A percentile compares a stretch with the other conserved stretches of the same genome.
phyloP scores from a whole-genome alignment of 2,888 invertebrate genomes.

The Stictocephala bisonia region DNA sequence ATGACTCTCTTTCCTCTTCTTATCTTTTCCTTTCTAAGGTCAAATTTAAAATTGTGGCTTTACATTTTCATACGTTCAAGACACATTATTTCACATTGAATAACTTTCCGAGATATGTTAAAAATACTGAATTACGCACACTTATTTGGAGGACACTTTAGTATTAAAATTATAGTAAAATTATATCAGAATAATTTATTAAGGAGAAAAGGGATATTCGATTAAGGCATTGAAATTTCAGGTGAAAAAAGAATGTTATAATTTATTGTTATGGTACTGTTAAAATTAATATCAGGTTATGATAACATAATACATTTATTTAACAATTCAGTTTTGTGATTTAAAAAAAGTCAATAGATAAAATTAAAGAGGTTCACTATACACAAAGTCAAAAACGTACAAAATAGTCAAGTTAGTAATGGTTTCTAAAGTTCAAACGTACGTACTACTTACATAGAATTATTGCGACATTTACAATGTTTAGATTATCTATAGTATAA shows the following conservation, averaged over 20 bases:
- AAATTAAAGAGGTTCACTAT: conserved; percentile 32
- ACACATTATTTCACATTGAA: no score
- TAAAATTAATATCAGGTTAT: conserved; percentile 15
- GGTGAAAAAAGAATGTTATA: conserved; percentile 32
- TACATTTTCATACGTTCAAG: no score
- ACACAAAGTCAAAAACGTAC: conserved; percentile 35
- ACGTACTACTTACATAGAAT: conserved; percentile 31
- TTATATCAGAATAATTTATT: no score
- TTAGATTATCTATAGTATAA: conserved; percentile 33
- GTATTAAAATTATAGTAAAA: no score
- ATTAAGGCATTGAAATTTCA: no score
- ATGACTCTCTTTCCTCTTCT: no score
- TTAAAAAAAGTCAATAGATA: conserved; percentile 8
- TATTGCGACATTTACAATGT: conserved; percentile 37
- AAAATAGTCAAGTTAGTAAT: conserved; percentile 34
- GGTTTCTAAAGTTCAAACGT: conserved; percentile 10
- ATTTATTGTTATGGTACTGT: conserved; percentile 26
- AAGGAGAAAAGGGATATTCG: no score
- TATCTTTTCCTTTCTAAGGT: no score
- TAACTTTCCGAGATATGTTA: no score
- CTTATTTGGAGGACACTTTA: no score
- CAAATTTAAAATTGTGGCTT: no score
- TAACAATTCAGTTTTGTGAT: conserved; percentile 20
- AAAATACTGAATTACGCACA: no score
- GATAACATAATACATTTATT: conserved; percentile 17